Evolutionary conservation across 2,113 vertebrate species (phyloP), one percentile per base, ranked within the genome.

Genomic region (Oreotrochilus melanogaster): DNA sequence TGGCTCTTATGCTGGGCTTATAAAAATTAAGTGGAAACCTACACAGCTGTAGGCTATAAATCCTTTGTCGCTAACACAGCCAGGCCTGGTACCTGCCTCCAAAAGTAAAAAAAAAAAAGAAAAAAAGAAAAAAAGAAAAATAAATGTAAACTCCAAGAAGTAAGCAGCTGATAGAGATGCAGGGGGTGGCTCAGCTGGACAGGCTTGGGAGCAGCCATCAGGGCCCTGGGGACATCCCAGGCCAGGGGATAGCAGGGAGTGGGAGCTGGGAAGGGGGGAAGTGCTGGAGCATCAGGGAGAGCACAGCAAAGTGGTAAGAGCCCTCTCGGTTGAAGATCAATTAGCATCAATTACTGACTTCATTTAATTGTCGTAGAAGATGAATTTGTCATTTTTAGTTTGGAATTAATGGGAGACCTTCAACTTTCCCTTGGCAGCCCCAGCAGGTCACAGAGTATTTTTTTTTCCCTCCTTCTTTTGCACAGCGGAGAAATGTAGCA

Each of bases 271-370:
- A 92, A 80, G 48, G 28, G 43, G 33, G 31, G 37, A 82, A 95
- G 67, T 72, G 56, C 61, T 8, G 30, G 96, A 96, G 96, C 95
- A 78, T 81, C 43, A n/a, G 95, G 88, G 95, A 93, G 79, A 91
- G 72, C 70, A 16, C 14, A 6, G 87, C 64, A 88, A 91, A 91
- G 92, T 95, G 84, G 91, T 94, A 96, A 97, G 93, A 98, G 96
- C 97, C 96, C 97, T 98, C 92, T 95, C 97, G 67, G 98, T 97
- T 97, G 97, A 98, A 98, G 98, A 98, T 98, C 98, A 98, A 98
- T 98, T 98, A 98, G 98, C 98, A 98, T 98, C 98, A 98, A 98
- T 98, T 98, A 98, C 98, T 95, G 98, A 98, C 98, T 98, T 98
- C 98, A 98, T 98, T 98, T 98, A 98, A 98, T 98, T 98, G 98